Conservation (phyloP, 2,797 vertebrate genomes). For the Gobio occitaniae region DNA sequence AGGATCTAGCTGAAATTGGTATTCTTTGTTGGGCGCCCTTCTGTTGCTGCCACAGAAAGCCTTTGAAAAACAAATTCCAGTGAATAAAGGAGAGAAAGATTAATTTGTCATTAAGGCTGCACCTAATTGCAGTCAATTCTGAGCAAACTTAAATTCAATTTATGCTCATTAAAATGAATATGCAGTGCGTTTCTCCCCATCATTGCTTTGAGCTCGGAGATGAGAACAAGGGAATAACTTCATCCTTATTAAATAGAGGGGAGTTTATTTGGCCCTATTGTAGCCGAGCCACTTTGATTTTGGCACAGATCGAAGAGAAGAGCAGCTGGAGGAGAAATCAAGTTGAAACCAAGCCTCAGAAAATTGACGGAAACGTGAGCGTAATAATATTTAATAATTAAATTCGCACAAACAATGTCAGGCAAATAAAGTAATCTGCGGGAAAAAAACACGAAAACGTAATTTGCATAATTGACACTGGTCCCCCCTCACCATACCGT, state of each 20-base stretch:
- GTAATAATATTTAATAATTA: constrained; percentile 99
- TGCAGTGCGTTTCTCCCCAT: constrained; percentile 86
- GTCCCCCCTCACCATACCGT: constrained; percentile 66
- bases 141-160: constrained; percentile 99
- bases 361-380: constrained; percentile 93
- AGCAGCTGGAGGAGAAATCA: constrained; percentile 93
- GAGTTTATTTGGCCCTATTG: constrained; percentile 94
- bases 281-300: constrained; percentile 89
- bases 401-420: constrained; percentile 95
- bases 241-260: constrained; percentile 96
- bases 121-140: constrained; percentile 99
- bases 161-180: constrained; percentile 94
- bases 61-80: constrained; percentile 96
- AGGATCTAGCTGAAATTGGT: constrained; percentile 94
- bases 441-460: constrained; percentile 85
- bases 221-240: constrained; percentile 93
- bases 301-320: constrained; percentile 88
- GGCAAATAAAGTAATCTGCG: constrained; percentile 96
- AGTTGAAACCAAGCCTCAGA: constrained; percentile 92
- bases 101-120: constrained; percentile 98
- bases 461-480: constrained; percentile 99
- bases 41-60: constrained; percentile 91
- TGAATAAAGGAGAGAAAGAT: constrained; percentile 95
- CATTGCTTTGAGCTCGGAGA: constrained; percentile 88
- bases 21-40: constrained; percentile 91